Conservation (phyloP, 2,113 vertebrate species). For the Geococcyx californianus region DNA sequence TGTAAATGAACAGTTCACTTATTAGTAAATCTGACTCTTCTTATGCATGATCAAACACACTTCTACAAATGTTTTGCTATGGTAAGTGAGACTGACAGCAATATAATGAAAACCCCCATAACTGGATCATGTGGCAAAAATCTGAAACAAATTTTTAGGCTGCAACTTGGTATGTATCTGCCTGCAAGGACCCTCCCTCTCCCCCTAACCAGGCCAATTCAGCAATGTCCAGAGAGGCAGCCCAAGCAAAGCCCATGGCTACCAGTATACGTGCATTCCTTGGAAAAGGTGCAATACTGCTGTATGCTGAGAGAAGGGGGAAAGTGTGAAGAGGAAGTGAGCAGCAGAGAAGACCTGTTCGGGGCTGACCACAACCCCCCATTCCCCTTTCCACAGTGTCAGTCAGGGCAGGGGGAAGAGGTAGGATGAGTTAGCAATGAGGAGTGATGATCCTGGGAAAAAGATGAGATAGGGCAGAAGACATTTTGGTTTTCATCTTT, state of each 20-base stretch:
- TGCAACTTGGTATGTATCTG: background rate
- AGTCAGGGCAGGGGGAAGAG: background rate
- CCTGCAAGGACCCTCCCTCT: background rate
- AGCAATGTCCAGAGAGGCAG: accelerated
- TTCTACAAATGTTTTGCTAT: background rate
- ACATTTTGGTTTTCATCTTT: background rate
- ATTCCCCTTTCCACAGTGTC: background rate
- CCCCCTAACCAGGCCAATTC: background rate
- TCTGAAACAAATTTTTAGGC: background rate
- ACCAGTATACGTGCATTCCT: accelerated
- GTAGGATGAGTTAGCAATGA: background rate
- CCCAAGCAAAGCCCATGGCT: background rate
- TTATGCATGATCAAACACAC: background rate
- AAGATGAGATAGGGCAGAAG: background rate
- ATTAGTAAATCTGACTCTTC: background rate
- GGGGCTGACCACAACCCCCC: background rate
- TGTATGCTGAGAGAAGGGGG: background rate
- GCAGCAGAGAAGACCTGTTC: background rate
- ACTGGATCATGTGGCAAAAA: background rate
- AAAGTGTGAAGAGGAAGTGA: background rate
- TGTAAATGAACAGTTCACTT: background rate
- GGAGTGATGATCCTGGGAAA: background rate
- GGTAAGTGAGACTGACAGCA: background rate
- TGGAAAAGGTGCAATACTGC: background rate
- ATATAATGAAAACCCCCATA: background rate